A percentile compares a stretch with the other conserved stretches of the same genome.
Evolutionary conservation across 2,888 invertebrate genomes (phyloP).

Genomic region (Euphydryas editha): DNA sequence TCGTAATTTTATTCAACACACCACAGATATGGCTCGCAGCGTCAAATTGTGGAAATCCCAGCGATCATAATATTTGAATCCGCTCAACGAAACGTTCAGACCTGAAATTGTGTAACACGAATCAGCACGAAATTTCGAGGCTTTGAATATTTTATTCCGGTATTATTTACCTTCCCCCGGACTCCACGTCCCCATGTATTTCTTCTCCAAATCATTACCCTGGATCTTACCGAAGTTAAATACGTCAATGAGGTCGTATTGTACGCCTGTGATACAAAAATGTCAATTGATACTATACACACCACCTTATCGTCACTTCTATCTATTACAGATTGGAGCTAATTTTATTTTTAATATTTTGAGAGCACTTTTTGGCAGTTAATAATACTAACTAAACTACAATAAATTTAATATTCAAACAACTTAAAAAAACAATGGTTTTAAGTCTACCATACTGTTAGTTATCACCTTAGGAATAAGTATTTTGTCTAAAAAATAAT

Average conservation of each 20-base stretch:
- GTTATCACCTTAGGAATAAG: too few species aligned
- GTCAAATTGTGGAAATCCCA: conserved; percentile 76
- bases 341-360: too few species aligned
- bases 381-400: too few species aligned
- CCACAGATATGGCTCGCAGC: conserved; percentile 69
- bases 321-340: too few species aligned
- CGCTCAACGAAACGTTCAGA: conserved; percentile 50
- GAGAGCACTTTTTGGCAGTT: too few species aligned
- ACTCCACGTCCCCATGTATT: conserved; percentile 57
- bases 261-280: conserved; percentile 50
- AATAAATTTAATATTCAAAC: too few species aligned
- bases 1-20: conserved; percentile 43
- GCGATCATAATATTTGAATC: conserved; percentile 71
- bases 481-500: too few species aligned
- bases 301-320: neutral
- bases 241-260: conserved; percentile 57
- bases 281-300: conserved; percentile 8
- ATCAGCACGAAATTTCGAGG: conserved; percentile 31
- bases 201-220: conserved; percentile 62
- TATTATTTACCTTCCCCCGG: conserved; percentile 49
- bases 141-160: conserved; percentile 38
- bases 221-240: conserved; percentile 73
- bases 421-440: too few species aligned
- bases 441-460: too few species aligned
- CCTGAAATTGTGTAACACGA: conserved; percentile 54